Evolutionary conservation across 2,888 invertebrate genomes (phyloP), one percentile per base, ranked within the genome.

Genomic region (Danaus chrysippus): DNA sequence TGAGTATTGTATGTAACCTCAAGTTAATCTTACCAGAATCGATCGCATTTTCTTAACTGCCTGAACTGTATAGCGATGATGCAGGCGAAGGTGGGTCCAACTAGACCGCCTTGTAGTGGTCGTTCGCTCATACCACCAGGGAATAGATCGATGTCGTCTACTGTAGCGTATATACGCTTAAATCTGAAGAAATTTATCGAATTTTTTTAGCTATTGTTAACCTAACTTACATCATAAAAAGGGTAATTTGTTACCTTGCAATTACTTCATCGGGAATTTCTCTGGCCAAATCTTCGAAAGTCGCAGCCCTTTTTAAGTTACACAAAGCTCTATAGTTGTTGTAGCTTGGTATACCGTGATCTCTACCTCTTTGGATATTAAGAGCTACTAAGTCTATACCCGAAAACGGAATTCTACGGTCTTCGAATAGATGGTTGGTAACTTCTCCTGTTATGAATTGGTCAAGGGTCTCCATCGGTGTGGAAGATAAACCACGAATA

Each of bases 121-220:
- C 95, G 91, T 81, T 97, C 96, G 72, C 97, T 96, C 94, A 99
- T 95, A 1, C 98, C 96, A 19, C 98, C 99, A 0, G 98, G 97
- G 93, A 99, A 99, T 2, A 99, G 92, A 83, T 99, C 97, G 62
- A 99, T 97, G 81, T 99, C 99, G 76, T 99, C 98, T 0, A 98
- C 98, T 1, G 96, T 95, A 0, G 95, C 93, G 81, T 97, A 97
- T 66, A 96, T 94, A 64, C 95, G 93, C 83, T 96, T 95, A 75
- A 96, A 92, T 66, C 94, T 91, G 75, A 0, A 70, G 68, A 34
- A 59, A 11, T 57, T 42, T 10, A 10, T 46, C 34, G 19, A 10
- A 57, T 57, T 43, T 12, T 42, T 46, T 41, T 56, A 57, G 54
- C 63, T 42, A 58, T 41, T 41, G 19, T 9, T 46, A 0, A 34